Percentiles rank a stretch among this genome's conserved stretches.
Evolutionary conservation across 1,140 invertebrate species (phyloP).

Genomic region (Chlorops oryzae): DNA sequence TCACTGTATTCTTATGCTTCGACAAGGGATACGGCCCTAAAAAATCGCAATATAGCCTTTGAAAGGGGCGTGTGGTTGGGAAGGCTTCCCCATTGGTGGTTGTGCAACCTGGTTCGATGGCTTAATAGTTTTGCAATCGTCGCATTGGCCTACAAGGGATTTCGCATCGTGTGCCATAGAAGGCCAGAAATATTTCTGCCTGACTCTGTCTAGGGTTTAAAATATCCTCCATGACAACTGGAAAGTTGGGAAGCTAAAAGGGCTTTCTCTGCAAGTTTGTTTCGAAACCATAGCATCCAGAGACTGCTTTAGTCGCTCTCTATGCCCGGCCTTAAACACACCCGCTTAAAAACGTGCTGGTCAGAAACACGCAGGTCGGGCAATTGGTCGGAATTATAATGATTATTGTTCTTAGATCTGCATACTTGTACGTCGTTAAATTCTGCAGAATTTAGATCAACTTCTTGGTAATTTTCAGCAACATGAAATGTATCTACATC

Average conservation of each 20-base stretch:
- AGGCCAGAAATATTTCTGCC: too few relatives aligned
- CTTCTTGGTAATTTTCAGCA: not conserved
- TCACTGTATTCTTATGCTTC: constrained; percentile 6
- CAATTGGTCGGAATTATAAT: constrained; percentile 1
- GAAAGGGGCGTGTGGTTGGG: constrained; percentile 12
- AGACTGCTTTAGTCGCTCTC: not conserved
- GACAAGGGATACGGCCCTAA: constrained; percentile 16
- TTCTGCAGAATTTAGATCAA: constrained; percentile 1
- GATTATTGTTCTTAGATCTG: not conserved
- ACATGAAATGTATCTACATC: not conserved
- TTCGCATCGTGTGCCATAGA: too few relatives aligned
- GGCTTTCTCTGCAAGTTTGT: not conserved
- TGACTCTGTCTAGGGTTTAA: too few relatives aligned
- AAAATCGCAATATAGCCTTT: constrained; percentile 9
- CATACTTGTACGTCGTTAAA: not conserved
- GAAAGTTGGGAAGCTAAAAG: not conserved
- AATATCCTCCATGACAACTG: constrained; percentile 4
- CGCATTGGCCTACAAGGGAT: too few relatives aligned
- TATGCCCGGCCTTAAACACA: not conserved
- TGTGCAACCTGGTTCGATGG: not conserved
- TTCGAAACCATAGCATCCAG: constrained; percentile 3
- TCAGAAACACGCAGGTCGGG: too few relatives aligned
- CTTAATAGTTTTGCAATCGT: too few relatives aligned
- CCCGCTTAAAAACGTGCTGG: constrained; percentile 1
- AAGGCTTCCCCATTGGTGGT: constrained; percentile 1